Evolutionary conservation across 2,888 invertebrate species (phyloP).

Genomic region (Gandaritis pyraliata): DNA sequence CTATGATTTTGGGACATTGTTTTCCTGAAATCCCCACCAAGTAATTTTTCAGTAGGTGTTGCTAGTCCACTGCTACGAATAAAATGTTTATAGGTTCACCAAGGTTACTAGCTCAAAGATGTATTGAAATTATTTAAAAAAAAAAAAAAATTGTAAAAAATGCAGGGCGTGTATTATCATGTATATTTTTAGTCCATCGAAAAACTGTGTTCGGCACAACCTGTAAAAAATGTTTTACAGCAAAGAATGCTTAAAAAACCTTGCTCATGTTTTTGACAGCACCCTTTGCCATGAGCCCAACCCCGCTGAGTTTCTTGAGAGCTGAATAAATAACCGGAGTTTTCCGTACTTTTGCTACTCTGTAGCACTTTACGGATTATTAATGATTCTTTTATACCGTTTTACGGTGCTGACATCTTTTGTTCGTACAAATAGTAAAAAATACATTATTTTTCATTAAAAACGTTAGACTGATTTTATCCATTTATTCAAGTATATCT

Average conservation of each 20-base stretch:
- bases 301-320: constrained; percentile 1
- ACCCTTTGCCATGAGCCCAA: constrained; percentile 2
- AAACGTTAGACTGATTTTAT: no score
- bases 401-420: not conserved
- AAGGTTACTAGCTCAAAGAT: no score
- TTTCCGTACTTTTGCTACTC: constrained; percentile 3
- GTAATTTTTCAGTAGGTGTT: no score
- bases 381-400: constrained; percentile 3
- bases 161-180: no score
- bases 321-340: constrained; percentile 1
- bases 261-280: constrained; percentile 2
- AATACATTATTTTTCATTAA: no score
- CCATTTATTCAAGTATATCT: no score
- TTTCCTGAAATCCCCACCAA: no score
- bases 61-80: no score
- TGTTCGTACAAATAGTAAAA: not conserved
- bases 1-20: no score
- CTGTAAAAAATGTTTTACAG: not conserved
- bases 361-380: constrained; percentile 8
- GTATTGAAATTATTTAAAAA: no score
- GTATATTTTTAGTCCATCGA: not conserved
- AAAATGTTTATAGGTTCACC: no score
- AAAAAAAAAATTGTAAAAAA: no score
- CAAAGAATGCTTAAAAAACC: not conserved
- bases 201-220: not conserved